Percentiles rank a stretch among this genome's conserved stretches.
These are phyloP conservation scores for Neuroterus valhalla DNA, from an alignment of 1,140 invertebrate genomes.

Conservation along the genomic window DNA sequence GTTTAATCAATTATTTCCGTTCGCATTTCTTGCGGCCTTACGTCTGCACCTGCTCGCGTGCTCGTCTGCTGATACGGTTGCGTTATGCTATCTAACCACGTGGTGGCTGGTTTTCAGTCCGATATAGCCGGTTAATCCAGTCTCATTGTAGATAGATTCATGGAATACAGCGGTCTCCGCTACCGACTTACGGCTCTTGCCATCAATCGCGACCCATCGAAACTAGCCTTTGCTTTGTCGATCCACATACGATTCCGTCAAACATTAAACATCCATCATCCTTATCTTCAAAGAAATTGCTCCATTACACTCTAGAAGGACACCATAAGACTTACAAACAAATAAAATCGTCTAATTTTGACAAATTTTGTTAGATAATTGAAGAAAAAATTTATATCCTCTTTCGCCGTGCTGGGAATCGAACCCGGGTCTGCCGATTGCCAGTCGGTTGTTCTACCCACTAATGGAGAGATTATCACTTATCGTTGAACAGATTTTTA, in stretches of 20 bases:
- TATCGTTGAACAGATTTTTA: too few relatives aligned
- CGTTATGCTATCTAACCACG: conserved; percentile 35
- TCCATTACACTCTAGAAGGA: too few relatives aligned
- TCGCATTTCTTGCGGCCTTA: conserved; percentile 15
- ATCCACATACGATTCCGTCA: neutral
- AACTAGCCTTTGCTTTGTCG: conserved; percentile 19
- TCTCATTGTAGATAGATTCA: conserved; percentile 36
- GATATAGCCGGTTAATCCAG: conserved; percentile 34
- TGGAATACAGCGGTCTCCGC: conserved; percentile 36
- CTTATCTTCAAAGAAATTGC: neutral
- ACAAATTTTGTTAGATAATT: too few relatives aligned
- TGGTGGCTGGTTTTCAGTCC: conserved; percentile 29
- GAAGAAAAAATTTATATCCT: too few relatives aligned
- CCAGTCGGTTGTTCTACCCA: too few relatives aligned
- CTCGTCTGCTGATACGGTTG: neutral
- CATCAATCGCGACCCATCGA: conserved; percentile 17
- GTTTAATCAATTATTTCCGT: conserved; percentile 30
- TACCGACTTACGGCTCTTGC: conserved; percentile 33
- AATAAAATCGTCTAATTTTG: too few relatives aligned
- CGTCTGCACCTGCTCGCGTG: conserved; percentile 27
- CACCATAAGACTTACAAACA: too few relatives aligned
- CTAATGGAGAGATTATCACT: too few relatives aligned
- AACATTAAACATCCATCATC: neutral
- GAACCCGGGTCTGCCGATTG: too few relatives aligned
- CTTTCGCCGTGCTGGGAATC: too few relatives aligned